Percentiles rank a stretch among this genome's conserved stretches.
Conservation (phyloP, 2,888 invertebrate genomes). For the Latheticus oryzae region DNA sequence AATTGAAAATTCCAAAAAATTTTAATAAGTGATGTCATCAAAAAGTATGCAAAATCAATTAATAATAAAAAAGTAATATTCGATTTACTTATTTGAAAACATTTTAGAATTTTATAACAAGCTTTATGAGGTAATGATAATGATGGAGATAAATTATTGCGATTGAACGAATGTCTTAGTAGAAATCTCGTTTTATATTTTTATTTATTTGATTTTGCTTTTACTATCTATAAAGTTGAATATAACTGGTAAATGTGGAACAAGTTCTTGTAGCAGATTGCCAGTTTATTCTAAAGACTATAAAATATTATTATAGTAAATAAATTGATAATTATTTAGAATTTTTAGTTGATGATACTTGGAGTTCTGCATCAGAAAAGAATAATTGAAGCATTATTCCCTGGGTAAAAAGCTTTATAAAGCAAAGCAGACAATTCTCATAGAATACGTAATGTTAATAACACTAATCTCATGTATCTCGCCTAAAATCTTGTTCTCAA, state of each 20-base stretch:
- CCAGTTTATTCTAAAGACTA: background rate
- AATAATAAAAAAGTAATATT: slow-evolving; percentile 13
- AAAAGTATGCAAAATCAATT: slow-evolving; percentile 11
- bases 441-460: slow-evolving; percentile 55
- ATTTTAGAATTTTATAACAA: slow-evolving; percentile 6
- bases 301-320: too few relatives aligned
- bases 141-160: slow-evolving; percentile 9
- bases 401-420: slow-evolving; percentile 48
- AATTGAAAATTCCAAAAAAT: slow-evolving; percentile 24
- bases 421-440: slow-evolving; percentile 50
- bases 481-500: slow-evolving; percentile 54
- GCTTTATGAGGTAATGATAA: slow-evolving; percentile 8
- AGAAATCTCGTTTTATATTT: slow-evolving; percentile 7
- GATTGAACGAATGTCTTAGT: slow-evolving; percentile 3
- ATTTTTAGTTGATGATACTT: slow-evolving; percentile 5
- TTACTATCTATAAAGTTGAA: slow-evolving; percentile 14
- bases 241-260: background rate
- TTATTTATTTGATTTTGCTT: slow-evolving; percentile 18
- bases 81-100: slow-evolving; percentile 3
- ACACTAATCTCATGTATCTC: slow-evolving; percentile 56
- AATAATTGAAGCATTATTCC: slow-evolving; percentile 51
- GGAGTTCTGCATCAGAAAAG: slow-evolving; percentile 34
- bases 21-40: slow-evolving; percentile 22
- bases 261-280: background rate
- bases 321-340: slow-evolving; percentile 11